Conservation (phyloP, 1,140 invertebrate species). For the Drosophila insularis region DNA sequence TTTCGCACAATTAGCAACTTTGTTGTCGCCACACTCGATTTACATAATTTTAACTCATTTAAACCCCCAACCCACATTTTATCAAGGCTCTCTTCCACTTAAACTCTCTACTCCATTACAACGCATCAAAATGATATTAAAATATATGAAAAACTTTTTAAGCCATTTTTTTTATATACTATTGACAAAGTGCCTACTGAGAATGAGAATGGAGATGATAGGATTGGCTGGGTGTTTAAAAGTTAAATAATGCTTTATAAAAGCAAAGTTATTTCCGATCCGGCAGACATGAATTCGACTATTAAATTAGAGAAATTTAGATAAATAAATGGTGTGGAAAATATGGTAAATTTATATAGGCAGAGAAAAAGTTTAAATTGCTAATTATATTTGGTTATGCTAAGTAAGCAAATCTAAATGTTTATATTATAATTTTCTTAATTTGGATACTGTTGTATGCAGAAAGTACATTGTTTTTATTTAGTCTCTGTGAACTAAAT, state of each 20-base stretch:
- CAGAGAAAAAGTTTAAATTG: neutral
- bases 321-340: conserved; percentile 5
- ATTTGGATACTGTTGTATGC: too few relatives aligned
- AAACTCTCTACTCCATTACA: neutral
- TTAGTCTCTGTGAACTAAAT: too few relatives aligned
- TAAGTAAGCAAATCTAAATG: neutral
- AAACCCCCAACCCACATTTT: neutral
- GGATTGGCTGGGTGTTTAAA: neutral
- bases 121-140: conserved; percentile 13
- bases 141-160: conserved; percentile 29
- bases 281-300: neutral
- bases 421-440: too few relatives aligned
- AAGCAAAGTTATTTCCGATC: neutral
- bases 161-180: conserved; percentile 35
- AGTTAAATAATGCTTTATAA: neutral
- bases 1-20: conserved; percentile 61
- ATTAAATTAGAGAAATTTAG: conserved; percentile 10
- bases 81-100: conserved; percentile 7
- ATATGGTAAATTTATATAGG: neutral
- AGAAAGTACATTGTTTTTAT: too few relatives aligned
- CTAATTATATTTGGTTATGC: neutral
- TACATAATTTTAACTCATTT: conserved; percentile 42
- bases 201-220: too few relatives aligned
- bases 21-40: conserved; percentile 34
- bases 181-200: conserved; percentile 24